Conservation (phyloP, 2,797 vertebrate genomes). For the Mormyrops attenuatus region DNA sequence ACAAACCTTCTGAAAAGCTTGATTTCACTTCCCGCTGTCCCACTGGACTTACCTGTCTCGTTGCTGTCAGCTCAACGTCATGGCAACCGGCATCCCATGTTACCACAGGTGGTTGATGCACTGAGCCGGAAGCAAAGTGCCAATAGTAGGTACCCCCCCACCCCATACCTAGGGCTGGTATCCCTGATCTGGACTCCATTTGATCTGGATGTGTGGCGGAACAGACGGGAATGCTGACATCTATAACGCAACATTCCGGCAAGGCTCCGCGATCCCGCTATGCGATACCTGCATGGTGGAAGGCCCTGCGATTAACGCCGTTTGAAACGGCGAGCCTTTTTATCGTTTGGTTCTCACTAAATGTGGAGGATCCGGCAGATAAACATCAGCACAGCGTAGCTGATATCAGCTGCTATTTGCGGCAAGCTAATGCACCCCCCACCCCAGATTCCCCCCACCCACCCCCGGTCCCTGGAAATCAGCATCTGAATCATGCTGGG, state of each 20-base stretch:
- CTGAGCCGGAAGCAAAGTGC: background rate
- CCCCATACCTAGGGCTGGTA: background rate
- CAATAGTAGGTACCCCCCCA: background rate
- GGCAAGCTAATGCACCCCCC: background rate
- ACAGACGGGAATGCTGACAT: background rate
- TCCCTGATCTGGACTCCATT: background rate
- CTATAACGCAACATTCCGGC: background rate
- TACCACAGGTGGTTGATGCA: background rate
- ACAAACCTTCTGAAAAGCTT: background rate
- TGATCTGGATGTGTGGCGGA: background rate
- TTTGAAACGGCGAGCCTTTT: background rate
- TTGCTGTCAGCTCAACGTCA: background rate
- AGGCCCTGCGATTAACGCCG: background rate
- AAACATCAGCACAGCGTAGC: background rate
- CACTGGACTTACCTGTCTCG: background rate
- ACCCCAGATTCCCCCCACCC: background rate
- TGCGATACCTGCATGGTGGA: background rate
- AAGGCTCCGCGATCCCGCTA: background rate
- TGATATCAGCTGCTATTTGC: conserved; percentile 4
- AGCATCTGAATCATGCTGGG: conserved; percentile 27
- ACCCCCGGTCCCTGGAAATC: conserved; percentile 20
- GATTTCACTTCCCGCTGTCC: background rate
- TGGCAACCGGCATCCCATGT: background rate
- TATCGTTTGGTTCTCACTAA: background rate
- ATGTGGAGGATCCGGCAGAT: background rate